phyloP scores from a whole-genome alignment of 2,113 vertebrate species.

The Callipepla californica region DNA sequence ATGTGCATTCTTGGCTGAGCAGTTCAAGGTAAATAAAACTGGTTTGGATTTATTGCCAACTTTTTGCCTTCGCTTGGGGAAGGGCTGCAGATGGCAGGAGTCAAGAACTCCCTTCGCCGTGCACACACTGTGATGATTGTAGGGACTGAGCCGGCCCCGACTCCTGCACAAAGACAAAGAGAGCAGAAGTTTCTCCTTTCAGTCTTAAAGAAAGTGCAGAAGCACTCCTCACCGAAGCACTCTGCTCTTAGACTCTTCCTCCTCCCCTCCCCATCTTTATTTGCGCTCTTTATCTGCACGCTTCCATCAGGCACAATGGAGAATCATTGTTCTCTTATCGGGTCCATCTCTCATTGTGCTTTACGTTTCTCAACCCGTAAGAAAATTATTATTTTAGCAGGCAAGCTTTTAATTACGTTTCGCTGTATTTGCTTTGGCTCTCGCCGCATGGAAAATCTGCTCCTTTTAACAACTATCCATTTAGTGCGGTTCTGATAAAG shows the following conservation, averaged over 20 bases:
- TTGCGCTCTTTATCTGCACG: fast-evolving
- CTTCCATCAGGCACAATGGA: not conserved
- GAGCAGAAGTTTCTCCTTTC: not conserved
- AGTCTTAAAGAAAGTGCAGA: not conserved
- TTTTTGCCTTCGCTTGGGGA: not conserved
- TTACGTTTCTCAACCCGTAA: not conserved
- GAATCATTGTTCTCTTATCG: not conserved
- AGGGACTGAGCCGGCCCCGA: not conserved
- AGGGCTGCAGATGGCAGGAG: constrained; percentile 3
- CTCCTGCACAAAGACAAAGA: constrained; percentile 25
- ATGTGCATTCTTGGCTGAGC: constrained; percentile 76
- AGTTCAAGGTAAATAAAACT: constrained; percentile 77
- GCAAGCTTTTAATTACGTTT: constrained; percentile 51
- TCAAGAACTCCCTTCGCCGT: not conserved
- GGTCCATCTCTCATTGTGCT: constrained; percentile 6
- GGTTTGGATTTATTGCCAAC: constrained; percentile 59
- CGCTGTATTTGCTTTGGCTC: constrained; percentile 65
- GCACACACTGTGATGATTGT: not conserved
- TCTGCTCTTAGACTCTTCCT: not conserved
- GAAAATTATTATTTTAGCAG: constrained; percentile 66
- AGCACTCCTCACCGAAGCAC: not conserved
- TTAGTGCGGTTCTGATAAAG: not conserved
- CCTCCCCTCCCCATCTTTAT: not conserved
- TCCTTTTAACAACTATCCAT: constrained; percentile 1
- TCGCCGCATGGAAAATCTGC: constrained; percentile 31